Evolutionary conservation across 1,140 invertebrate species (phyloP).

Genomic region (Ptiloglossa arizonensis): DNA sequence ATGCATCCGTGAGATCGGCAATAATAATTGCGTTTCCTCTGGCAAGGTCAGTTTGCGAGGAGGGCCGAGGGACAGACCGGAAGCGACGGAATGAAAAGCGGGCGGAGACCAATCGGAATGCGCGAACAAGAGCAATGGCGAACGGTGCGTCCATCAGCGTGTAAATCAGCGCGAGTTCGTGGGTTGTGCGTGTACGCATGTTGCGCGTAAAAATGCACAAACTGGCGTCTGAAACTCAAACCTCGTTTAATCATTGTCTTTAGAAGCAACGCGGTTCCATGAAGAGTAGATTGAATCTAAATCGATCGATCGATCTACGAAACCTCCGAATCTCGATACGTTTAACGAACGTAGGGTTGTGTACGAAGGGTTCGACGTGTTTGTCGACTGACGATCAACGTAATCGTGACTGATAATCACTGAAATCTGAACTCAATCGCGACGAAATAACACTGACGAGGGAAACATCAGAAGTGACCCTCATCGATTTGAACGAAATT

Average conservation of each 20-base stretch:
- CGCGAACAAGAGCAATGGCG: constrained; percentile 36
- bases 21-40: constrained; percentile 60
- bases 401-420: no score
- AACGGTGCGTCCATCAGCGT: not conserved
- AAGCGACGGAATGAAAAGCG: constrained; percentile 59
- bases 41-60: constrained; percentile 53
- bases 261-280: not conserved
- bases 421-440: no score
- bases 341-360: no score
- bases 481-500: no score
- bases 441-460: no score
- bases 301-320: no score
- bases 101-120: constrained; percentile 56
- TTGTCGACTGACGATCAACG: no score
- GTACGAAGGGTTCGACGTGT: no score
- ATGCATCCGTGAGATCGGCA: constrained; percentile 57
- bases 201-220: constrained; percentile 5
- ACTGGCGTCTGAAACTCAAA: not conserved
- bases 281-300: no score
- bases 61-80: constrained; percentile 50
- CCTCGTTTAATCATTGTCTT: not conserved
- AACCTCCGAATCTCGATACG: no score
- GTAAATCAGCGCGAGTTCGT: not conserved
- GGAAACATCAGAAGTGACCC: no score
- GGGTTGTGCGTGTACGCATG: no score